Evolutionary conservation across 2,888 invertebrate genomes (phyloP), one percentile per base, ranked within the genome.

Genomic region (Tryphoninae sp.): DNA sequence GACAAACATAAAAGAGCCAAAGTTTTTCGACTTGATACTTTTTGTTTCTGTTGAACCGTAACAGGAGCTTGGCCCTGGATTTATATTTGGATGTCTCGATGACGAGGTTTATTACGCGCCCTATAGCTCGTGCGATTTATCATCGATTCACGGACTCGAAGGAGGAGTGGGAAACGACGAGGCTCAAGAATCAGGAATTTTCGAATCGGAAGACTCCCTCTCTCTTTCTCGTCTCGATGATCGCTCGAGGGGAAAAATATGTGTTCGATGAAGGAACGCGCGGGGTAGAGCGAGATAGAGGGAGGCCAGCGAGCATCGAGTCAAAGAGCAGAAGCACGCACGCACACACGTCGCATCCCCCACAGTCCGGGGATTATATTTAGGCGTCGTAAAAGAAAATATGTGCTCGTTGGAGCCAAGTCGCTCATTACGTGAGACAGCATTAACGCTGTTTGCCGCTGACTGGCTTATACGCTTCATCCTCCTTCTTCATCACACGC

Each of bases 361-460:
- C 77, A 69, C 90, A 90, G 89, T 90, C 89, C 90, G 90, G 90
- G 89, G 89, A 91, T 91, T 91, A 91, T 91, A 91, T 91, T 91
- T 91, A 91, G 91, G 90, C 90, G 86, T 91, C 91, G 89, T 91
- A 91, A 90, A 91, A 90, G 90, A 90, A 91, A 91, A 90, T 91
- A 91, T 91, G 91, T 88, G 90, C 87, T 88, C 87, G 90, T 89
- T 89, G 90, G 91, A 90, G 91, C 91, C 91, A 91, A 91, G 87
- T 90, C 88, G 89, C 91, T 91, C 91, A 91, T 91, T 91, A 91
- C 90, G 89, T 84, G 90, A 88, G 90, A 89, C 89, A 90, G 90
- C 88, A 89, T 90, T 90, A 90, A 90, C 88, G 88, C 87, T 86
- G 86, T 76, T 83, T 83, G 73, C 81, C 59, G 69, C 59, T 76